A percentile compares a stretch with the other conserved stretches of the same genome.
Evolutionary conservation across 2,797 vertebrate species (phyloP).

Genomic region (Crax fasciolata): DNA sequence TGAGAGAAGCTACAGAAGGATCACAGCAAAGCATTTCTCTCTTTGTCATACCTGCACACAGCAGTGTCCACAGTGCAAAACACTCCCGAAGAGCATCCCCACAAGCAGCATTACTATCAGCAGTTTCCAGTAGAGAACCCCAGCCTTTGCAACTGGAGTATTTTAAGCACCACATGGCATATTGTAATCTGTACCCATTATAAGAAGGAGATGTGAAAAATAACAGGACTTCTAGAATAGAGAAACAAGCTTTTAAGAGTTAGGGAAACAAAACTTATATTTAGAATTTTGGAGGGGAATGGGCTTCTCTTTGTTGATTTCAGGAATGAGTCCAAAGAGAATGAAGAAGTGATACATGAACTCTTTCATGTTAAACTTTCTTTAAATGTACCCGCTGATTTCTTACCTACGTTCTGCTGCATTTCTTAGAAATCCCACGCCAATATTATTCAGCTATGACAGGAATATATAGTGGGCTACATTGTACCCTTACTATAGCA

Average conservation of each 20-base stretch:
- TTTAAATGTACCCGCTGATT: neutral
- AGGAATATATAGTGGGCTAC: neutral
- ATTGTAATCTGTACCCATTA: neutral
- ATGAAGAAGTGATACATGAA: neutral
- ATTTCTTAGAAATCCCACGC: neutral
- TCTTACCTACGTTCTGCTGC: neutral
- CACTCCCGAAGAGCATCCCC: neutral
- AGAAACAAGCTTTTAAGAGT: neutral
- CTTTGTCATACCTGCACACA: neutral
- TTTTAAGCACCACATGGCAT: neutral
- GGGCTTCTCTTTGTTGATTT: neutral
- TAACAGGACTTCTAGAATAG: neutral
- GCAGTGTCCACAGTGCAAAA: neutral
- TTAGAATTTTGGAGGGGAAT: fast-evolving
- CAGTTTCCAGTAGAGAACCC: neutral
- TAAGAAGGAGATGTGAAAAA: neutral
- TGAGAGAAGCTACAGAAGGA: neutral
- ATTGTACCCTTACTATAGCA: neutral
- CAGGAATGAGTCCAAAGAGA: neutral
- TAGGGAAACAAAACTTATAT: neutral
- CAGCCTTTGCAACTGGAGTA: neutral
- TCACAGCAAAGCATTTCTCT: neutral
- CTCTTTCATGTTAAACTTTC: neutral
- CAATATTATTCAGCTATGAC: neutral
- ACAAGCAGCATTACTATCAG: neutral